A percentile compares a stretch with the other conserved stretches of the same genome.
phyloP scores from a whole-genome alignment of 2,888 invertebrate species.

The Eupithecia pulchellata region DNA sequence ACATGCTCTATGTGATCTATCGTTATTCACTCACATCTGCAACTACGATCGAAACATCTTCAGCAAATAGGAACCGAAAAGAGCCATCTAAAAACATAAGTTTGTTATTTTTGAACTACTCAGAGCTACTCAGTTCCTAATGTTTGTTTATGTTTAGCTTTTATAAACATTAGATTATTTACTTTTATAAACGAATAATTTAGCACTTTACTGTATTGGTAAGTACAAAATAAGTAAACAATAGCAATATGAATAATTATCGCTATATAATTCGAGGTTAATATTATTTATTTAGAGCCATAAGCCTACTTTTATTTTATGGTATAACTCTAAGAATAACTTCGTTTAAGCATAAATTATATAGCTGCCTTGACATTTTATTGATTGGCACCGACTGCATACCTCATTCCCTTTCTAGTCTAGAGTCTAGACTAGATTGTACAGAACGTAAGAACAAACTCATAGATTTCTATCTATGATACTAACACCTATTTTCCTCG shows the following conservation, averaged over 20 bases:
- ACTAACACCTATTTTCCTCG: not conserved
- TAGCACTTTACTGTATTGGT: not conserved
- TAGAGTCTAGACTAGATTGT: not conserved
- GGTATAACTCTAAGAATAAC: not conserved
- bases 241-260: conserved; percentile 9
- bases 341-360: conserved; percentile 1
- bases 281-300: conserved; percentile 5
- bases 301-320: conserved; percentile 10
- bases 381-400: conserved; percentile 11
- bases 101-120: not conserved
- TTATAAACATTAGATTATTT: no score
- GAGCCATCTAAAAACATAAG: not conserved
- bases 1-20: no score
- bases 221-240: no score
- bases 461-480: not conserved
- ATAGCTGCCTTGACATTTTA: conserved; percentile 15
- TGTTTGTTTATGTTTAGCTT: no score
- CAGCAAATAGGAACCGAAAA: not conserved
- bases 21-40: no score
- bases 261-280: not conserved
- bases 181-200: not conserved
- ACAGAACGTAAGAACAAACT: not conserved
- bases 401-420: conserved; percentile 13
- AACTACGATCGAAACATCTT: no score
- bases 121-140: no score